Conservation (phyloP, 2,113 vertebrate species). For the Capreolus pygargus region DNA sequence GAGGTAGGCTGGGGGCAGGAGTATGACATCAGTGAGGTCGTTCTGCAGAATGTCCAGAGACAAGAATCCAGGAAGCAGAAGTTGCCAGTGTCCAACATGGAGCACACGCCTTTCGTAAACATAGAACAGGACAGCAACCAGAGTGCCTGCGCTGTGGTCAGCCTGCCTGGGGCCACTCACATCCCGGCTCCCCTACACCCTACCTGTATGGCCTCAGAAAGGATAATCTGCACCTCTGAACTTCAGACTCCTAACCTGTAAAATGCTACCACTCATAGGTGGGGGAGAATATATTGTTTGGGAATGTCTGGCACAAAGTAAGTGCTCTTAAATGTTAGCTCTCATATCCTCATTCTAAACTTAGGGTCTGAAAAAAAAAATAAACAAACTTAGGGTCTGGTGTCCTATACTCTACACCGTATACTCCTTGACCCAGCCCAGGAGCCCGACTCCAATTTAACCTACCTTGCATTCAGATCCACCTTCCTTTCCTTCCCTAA, state of each 20-base stretch:
- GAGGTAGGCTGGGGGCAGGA: not conserved
- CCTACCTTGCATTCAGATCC: not conserved
- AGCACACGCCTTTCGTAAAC: not conserved
- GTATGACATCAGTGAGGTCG: not conserved
- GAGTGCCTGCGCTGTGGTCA: not conserved
- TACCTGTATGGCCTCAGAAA: not conserved
- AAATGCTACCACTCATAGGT: not conserved
- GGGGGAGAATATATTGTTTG: not conserved
- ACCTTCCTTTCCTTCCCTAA: not conserved
- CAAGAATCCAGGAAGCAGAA: not conserved
- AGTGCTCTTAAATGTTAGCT: not conserved
- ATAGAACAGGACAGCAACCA: too few relatives aligned
- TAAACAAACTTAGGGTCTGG: not conserved
- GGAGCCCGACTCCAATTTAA: not conserved
- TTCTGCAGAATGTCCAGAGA: not conserved
- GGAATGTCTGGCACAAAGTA: not conserved
- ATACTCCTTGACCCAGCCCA: not conserved
- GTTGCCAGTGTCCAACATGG: not conserved
- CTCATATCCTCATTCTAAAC: not conserved
- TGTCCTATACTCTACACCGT: not conserved
- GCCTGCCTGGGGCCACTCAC: not conserved
- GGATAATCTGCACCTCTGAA: not conserved
- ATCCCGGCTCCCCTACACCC: not conserved
- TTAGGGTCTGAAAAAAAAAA: too few relatives aligned
- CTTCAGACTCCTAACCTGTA: not conserved